phyloP scores from a whole-genome alignment of 2,113 vertebrate species.

The Ctenodactylus gundi region DNA sequence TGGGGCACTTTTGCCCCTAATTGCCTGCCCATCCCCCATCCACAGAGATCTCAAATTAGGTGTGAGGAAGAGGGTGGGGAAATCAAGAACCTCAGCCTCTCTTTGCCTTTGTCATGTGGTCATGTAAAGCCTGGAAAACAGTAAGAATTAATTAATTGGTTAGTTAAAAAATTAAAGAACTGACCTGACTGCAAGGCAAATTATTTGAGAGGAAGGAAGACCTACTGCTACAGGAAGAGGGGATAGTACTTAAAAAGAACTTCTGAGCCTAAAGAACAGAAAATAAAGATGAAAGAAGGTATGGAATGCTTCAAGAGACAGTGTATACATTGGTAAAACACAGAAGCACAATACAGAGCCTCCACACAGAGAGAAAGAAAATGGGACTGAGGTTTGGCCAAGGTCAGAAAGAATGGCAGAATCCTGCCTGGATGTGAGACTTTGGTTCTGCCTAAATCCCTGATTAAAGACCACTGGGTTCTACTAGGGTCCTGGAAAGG shows the following conservation, averaged over 20 bases:
- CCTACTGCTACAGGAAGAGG: neutral
- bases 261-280: slow-evolving; percentile 30
- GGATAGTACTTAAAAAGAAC: slow-evolving; percentile 10
- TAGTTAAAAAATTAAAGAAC: no score
- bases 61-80: neutral
- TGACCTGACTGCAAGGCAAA: neutral
- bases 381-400: neutral
- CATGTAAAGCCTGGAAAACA: slow-evolving; percentile 10
- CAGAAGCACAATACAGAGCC: neutral
- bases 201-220: neutral
- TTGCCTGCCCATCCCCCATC: neutral
- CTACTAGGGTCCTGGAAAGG: neutral
- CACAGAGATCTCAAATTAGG: neutral
- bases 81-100: neutral
- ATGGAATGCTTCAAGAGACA: neutral
- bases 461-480: neutral
- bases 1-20: slow-evolving; percentile 18
- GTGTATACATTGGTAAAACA: neutral
- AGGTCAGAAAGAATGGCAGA: fast-evolving
- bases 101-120: neutral
- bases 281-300: neutral
- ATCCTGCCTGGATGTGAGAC: neutral
- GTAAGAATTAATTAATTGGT: no score
- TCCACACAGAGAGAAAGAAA: neutral
- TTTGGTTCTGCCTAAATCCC: neutral